Evolutionary conservation across 2,797 vertebrate species (phyloP).

Genomic region (Hoplostethus atlanticus): DNA sequence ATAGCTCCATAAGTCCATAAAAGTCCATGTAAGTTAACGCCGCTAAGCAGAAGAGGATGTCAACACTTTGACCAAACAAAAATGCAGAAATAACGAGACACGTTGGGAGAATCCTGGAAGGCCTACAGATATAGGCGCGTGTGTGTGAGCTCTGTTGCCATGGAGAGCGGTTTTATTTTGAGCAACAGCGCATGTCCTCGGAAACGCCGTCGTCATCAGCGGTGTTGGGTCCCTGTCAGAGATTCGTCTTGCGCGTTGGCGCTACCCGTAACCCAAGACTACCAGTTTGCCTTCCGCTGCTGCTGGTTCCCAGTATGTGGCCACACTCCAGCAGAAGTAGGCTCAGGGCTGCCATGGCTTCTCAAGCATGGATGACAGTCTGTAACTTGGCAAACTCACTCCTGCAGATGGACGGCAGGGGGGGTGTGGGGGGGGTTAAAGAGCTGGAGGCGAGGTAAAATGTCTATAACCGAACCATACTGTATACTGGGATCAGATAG

Average conservation of each 20-base stretch:
- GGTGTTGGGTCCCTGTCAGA: conserved; percentile 1
- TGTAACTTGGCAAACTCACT: not conserved
- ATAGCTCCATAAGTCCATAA: not conserved
- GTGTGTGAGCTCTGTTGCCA: conserved; percentile 32
- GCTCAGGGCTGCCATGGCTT: not conserved
- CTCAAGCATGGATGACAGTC: not conserved
- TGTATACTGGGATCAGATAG: not conserved
- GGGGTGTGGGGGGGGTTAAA: not conserved
- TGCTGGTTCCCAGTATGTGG: not conserved
- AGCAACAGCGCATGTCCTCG: conserved; percentile 25
- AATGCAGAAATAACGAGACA: no score
- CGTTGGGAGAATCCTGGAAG: no score
- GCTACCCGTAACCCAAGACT: not conserved
- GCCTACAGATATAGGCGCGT: no score
- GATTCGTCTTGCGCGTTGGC: not conserved
- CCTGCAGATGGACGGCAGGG: conserved; percentile 6
- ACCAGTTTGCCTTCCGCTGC: not conserved
- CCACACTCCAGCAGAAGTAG: not conserved
- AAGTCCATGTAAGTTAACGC: conserved; percentile 1
- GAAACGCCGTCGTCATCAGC: conserved; percentile 30
- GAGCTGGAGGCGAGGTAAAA: conserved; percentile 1
- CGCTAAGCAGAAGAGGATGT: not conserved
- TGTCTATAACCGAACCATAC: not conserved
- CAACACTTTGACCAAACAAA: no score
- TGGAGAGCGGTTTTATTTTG: conserved; percentile 35